These are phyloP conservation scores for Ariolimax columbianus DNA, from an alignment of 2,888 invertebrate genomes.

Conservation along the genomic window DNA sequence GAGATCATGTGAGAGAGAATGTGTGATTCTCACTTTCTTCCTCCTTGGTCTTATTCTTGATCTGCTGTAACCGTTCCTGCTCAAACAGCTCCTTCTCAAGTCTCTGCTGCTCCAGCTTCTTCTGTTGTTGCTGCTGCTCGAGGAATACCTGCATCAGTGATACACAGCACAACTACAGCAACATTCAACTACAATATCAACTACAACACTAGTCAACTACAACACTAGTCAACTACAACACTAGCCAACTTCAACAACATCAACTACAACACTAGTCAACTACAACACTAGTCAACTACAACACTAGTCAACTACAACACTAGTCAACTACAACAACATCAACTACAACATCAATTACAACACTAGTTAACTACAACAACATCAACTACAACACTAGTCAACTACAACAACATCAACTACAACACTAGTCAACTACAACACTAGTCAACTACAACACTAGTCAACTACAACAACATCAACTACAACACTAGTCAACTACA, in stretches of 20 bases:
- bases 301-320: background rate
- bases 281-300: background rate
- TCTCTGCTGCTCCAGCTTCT: conserved; percentile 84
- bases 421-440: too few relatives aligned
- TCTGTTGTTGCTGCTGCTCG: conserved; percentile 85
- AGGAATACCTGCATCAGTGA: conserved; percentile 86
- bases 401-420: too few relatives aligned
- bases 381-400: too few relatives aligned
- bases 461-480: too few relatives aligned
- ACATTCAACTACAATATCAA: too few relatives aligned
- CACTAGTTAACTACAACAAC: background rate
- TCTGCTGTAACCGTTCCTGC: conserved; percentile 89
- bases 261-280: too few relatives aligned
- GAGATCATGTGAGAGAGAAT: too few relatives aligned
- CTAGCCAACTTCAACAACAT: too few relatives aligned
- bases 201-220: too few relatives aligned
- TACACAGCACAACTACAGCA: too few relatives aligned
- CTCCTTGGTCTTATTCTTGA: conserved; percentile 94
- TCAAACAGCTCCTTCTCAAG: conserved; percentile 85
- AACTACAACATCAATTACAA: background rate
- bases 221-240: background rate
- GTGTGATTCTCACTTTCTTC: conserved; percentile 85
- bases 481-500: background rate
- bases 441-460: background rate
- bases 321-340: too few relatives aligned